Conservation (phyloP, 2,113 vertebrate species). For the Pao palembangensis region DNA sequence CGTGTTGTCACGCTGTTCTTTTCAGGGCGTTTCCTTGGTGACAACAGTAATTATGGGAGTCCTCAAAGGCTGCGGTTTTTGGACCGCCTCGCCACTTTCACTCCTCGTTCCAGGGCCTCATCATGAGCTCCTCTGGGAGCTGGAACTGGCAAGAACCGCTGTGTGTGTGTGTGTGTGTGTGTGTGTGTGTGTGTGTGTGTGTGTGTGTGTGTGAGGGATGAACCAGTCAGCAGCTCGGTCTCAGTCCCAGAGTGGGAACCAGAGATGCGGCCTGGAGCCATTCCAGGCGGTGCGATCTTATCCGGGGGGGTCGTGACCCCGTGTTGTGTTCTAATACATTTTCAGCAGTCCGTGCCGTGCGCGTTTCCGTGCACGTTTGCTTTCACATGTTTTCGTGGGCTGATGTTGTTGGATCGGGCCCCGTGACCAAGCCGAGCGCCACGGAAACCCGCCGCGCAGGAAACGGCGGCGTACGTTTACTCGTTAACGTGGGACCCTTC, state of each 20-base stretch:
- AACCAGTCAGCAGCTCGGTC: conserved; percentile 16
- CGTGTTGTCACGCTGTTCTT: too few species aligned
- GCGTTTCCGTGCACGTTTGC: not conserved
- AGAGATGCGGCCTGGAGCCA: conserved; percentile 27
- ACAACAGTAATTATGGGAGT: conserved; percentile 51
- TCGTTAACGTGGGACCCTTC: too few species aligned
- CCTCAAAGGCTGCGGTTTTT: conserved; percentile 37
- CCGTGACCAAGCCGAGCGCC: too few species aligned
- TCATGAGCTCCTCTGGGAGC: conserved; percentile 40
- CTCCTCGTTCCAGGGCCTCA: conserved; percentile 29
- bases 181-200: conserved; percentile 8
- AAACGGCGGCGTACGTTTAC: too few species aligned
- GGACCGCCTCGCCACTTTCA: conserved; percentile 21
- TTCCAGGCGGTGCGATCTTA: conserved; percentile 42
- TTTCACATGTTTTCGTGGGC: not conserved
- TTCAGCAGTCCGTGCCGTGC: conserved; percentile 3
- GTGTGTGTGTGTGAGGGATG: not conserved
- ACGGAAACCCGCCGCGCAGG: too few species aligned
- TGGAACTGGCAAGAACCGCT: conserved; percentile 30
- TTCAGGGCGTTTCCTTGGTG: conserved; percentile 26
- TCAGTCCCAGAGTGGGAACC: conserved; percentile 28
- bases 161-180: conserved; percentile 19
- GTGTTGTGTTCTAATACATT: conserved; percentile 43
- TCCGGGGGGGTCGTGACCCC: conserved; percentile 39
- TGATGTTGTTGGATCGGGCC: not conserved